phyloP scores from a whole-genome alignment of 2,797 vertebrate genomes.

The Chiloscyllium punctatum region DNA sequence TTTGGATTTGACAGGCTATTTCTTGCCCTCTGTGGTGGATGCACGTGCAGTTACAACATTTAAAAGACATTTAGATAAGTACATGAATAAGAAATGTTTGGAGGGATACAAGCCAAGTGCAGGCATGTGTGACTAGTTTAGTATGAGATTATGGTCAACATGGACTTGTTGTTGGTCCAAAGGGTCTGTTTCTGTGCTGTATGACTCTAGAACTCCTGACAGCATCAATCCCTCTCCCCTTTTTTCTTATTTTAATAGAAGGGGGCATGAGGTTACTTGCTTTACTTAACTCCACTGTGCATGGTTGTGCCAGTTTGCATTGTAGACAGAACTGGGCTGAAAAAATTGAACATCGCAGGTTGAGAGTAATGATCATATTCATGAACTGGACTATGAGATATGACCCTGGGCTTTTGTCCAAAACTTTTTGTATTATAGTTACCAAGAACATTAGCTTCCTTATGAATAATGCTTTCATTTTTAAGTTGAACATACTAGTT shows the following conservation, averaged over 20 bases:
- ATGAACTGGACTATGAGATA: background rate
- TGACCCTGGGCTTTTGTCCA: background rate
- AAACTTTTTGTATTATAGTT: background rate
- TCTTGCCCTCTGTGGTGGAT: background rate
- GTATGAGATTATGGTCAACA: too few relatives aligned
- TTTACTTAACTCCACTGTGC: background rate
- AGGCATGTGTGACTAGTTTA: too few relatives aligned
- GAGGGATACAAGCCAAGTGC: too few relatives aligned
- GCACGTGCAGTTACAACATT: too few relatives aligned
- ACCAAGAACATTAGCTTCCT: background rate
- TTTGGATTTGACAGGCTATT: background rate
- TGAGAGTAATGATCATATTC: background rate
- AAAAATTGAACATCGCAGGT: background rate
- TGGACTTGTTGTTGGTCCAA: too few relatives aligned
- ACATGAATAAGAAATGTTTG: too few relatives aligned
- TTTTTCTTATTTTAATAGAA: background rate
- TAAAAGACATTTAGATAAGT: too few relatives aligned
- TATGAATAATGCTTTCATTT: background rate
- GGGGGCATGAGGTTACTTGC: background rate
- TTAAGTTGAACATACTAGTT: background rate
- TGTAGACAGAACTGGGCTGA: background rate
- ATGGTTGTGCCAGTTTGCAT: background rate
- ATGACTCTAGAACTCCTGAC: background rate
- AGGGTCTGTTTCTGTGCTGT: too few relatives aligned
- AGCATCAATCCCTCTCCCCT: background rate